These are phyloP conservation scores for Babylonia areolata DNA, from an alignment of 1,140 invertebrate species.

Conservation along the genomic window DNA sequence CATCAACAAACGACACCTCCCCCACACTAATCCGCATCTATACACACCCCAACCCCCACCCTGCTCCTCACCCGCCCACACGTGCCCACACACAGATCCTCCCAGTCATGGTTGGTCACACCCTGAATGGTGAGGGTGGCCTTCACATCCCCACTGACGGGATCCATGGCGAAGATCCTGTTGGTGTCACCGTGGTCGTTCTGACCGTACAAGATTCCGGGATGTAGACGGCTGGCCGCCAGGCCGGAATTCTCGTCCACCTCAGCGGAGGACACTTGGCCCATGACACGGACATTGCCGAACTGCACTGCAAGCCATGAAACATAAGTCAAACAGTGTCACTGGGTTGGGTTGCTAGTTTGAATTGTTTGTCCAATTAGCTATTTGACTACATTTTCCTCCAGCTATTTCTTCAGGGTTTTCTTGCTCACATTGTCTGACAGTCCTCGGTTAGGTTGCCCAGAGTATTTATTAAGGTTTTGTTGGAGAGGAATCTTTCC, in stretches of 20 bases:
- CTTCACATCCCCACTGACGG: slow-evolving; percentile 33
- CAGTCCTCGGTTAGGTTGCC: background rate
- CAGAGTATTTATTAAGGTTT: too few relatives aligned
- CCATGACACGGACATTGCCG: background rate
- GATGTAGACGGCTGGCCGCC: slow-evolving; percentile 56
- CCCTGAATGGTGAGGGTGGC: slow-evolving; percentile 51
- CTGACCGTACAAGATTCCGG: slow-evolving; percentile 57
- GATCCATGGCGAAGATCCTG: slow-evolving; percentile 47
- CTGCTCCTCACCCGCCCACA: slow-evolving; percentile 49
- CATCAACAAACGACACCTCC: background rate
- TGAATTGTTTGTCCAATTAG: background rate
- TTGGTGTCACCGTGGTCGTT: slow-evolving; percentile 54
- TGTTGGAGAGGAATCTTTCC: too few relatives aligned
- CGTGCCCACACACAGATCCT: slow-evolving; percentile 62
- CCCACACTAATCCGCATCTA: background rate
- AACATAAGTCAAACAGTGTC: background rate
- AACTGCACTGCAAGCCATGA: slow-evolving; percentile 34
- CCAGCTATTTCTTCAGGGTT: background rate
- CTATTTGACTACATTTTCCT: background rate
- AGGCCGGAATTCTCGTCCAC: slow-evolving; percentile 62
- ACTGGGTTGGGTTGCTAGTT: background rate
- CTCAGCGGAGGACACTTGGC: slow-evolving; percentile 34
- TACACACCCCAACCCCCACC: background rate
- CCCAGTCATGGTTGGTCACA: slow-evolving; percentile 59
- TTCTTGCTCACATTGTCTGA: too few relatives aligned